phyloP scores from a whole-genome alignment of 2,888 invertebrate genomes.

The Criorhina ranunculi region DNA sequence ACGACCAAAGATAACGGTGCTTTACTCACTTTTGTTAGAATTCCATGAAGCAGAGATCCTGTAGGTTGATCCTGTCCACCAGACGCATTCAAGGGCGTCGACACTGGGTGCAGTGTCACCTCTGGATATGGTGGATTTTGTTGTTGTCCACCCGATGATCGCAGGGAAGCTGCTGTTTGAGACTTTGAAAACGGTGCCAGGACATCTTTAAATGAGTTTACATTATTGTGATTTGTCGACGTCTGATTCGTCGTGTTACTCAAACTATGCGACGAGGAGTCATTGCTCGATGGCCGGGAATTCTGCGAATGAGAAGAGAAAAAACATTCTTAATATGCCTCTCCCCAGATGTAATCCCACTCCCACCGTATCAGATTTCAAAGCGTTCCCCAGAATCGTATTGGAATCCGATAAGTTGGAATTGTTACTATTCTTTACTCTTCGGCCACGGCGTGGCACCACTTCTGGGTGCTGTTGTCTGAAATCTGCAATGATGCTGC shows the following conservation, averaged over 20 bases:
- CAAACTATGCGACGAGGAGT: constrained; percentile 85
- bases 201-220: constrained; percentile 88
- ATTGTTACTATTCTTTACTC: constrained; percentile 85
- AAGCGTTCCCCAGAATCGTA: constrained; percentile 77
- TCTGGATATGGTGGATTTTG: constrained; percentile 88
- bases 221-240: constrained; percentile 82
- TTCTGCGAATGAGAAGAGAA: constrained; percentile 71
- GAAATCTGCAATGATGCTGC: constrained; percentile 92
- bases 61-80: constrained; percentile 85
- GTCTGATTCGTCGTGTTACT: constrained; percentile 79
- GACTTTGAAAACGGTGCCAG: constrained; percentile 89
- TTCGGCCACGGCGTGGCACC: constrained; percentile 88
- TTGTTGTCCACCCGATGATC: constrained; percentile 58
- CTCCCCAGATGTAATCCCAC: constrained; percentile 56
- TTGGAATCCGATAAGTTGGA: constrained; percentile 77
- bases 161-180: constrained; percentile 57
- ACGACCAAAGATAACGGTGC: background rate
- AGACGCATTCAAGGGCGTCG: constrained; percentile 79
- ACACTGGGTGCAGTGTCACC: constrained; percentile 91
- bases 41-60: constrained; percentile 89
- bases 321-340: constrained; percentile 73
- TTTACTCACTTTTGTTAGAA: constrained; percentile 88
- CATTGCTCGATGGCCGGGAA: constrained; percentile 85
- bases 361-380: constrained; percentile 77
- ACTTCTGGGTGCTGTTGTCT: constrained; percentile 91